Evolutionary conservation across 2,888 invertebrate genomes (phyloP).

Genomic region (Zaprionus obscuricornis): DNA sequence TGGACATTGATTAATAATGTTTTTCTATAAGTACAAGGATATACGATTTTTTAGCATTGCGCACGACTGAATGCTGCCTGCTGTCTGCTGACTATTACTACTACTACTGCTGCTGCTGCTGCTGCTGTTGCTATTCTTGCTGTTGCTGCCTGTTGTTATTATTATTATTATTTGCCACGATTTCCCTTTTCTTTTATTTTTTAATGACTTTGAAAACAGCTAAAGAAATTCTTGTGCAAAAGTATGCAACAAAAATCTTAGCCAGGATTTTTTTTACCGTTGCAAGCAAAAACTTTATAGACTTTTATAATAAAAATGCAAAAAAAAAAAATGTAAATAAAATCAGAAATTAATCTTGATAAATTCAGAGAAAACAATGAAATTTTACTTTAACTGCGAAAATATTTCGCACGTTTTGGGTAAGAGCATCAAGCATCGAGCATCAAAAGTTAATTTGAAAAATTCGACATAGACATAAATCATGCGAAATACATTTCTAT

Average conservation of each 20-base stretch:
- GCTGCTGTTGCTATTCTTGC: conserved; percentile 32
- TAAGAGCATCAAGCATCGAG: too few species aligned
- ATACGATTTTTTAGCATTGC: conserved; percentile 47
- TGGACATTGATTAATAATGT: conserved; percentile 81
- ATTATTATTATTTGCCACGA: conserved; percentile 52
- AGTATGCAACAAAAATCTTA: conserved; percentile 27
- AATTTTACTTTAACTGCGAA: neutral
- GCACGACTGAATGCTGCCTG: conserved; percentile 64
- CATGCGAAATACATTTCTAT: conserved; percentile 28
- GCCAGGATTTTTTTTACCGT: conserved; percentile 13
- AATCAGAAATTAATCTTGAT: too few species aligned
- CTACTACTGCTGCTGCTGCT: conserved; percentile 27
- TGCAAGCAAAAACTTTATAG: too few species aligned
- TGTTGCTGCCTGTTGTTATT: conserved; percentile 47
- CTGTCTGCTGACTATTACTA: too few species aligned
- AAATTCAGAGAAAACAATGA: too few species aligned
- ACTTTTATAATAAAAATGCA: too few species aligned
- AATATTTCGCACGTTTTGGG: neutral
- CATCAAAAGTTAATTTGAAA: neutral
- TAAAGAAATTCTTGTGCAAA: conserved; percentile 31
- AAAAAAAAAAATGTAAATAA: too few species aligned
- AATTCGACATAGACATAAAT: conserved; percentile 45
- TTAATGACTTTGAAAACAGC: too few species aligned
- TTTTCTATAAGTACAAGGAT: conserved; percentile 53
- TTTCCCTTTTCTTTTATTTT: too few species aligned